These are phyloP conservation scores for Crotophaga sulcirostris DNA, from an alignment of 2,113 vertebrate species.

Conservation along the genomic window DNA sequence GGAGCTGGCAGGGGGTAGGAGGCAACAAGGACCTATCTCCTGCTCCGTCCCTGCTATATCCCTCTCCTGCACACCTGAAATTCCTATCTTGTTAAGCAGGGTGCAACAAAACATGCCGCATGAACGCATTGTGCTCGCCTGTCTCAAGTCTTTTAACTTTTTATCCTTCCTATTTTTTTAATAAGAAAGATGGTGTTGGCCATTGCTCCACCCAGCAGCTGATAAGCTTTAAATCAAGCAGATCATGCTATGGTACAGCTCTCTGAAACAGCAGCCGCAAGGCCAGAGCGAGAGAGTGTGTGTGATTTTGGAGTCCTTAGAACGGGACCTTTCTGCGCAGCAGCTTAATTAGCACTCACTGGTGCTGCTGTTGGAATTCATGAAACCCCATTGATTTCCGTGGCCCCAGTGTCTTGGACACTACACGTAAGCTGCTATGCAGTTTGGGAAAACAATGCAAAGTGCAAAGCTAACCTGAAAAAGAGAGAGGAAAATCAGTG, in stretches of 20 bases:
- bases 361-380: conserved; percentile 50
- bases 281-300: not conserved
- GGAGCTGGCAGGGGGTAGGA: not conserved
- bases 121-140: conserved; percentile 17
- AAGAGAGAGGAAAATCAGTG: not conserved
- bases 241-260: not conserved
- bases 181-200: conserved; percentile 17
- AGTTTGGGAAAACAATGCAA: conserved; percentile 57
- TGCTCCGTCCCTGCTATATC: not conserved
- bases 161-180: conserved; percentile 53
- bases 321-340: conserved; percentile 16
- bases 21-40: not conserved
- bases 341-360: conserved; percentile 27
- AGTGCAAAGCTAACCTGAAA: conserved; percentile 7
- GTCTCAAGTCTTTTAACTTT: conserved; percentile 25
- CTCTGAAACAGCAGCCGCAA: not conserved
- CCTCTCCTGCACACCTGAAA: conserved; percentile 35
- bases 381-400: conserved; percentile 4
- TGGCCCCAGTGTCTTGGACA: conserved; percentile 58
- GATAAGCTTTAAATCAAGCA: conserved; percentile 16
- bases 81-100: conserved; percentile 21
- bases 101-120: conserved; percentile 30
- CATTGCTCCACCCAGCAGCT: conserved; percentile 13
- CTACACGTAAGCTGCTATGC: conserved; percentile 66
- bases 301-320: conserved; percentile 19